Base-by-base conservation (phyloP, 2,888 invertebrate species). In the Tetrapedia diversipes region DNA sequence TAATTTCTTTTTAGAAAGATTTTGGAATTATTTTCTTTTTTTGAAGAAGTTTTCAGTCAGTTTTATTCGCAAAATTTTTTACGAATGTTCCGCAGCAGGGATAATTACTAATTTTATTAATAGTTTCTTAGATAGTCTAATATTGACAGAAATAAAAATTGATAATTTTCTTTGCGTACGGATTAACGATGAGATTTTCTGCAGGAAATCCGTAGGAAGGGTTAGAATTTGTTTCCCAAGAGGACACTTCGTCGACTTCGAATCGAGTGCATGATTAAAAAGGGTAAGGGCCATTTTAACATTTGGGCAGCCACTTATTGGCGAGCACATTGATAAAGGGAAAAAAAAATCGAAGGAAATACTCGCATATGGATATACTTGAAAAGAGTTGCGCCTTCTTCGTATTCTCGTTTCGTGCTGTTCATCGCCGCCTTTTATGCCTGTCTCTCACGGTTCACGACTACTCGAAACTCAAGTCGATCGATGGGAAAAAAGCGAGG, bases 351-450 rank as follows among this genome's bases (percentile, higher is more conserved):
- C 27, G 51, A 29, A 69, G 65, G 68, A 76, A 72, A 79, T 63
- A 63, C 69, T 59, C 61, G 53, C 83, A 83, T 82, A 49, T 84
- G 83, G 75, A 80, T 77, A 77, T 81, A 80, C 84, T 83, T 81
- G 74, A 83, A 79, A 75, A 60, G 72, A 71, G 61, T 68, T 43
- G 64, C 32, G 53, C 43, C 71, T 72, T 75, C 70, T 80, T 68
- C 64, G 43, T 59, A 59, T 73, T 76, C 68, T 57, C 79, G 51
- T 72, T 64, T 54, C 59, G 41, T 39, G 19, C 19, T 7, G 24
- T 16, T 43, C 47, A 45, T 51, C 64, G 45, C 24, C 45, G 59
- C 29, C 65, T 61, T 75, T 74, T 67, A 51, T 60, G 67, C 37
- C 10, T 45, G 53, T 51, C 76, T 64, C 79, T 81, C 74, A 83